phyloP scores from a whole-genome alignment of 2,113 vertebrate species.

The Spheniscus mendiculus region DNA sequence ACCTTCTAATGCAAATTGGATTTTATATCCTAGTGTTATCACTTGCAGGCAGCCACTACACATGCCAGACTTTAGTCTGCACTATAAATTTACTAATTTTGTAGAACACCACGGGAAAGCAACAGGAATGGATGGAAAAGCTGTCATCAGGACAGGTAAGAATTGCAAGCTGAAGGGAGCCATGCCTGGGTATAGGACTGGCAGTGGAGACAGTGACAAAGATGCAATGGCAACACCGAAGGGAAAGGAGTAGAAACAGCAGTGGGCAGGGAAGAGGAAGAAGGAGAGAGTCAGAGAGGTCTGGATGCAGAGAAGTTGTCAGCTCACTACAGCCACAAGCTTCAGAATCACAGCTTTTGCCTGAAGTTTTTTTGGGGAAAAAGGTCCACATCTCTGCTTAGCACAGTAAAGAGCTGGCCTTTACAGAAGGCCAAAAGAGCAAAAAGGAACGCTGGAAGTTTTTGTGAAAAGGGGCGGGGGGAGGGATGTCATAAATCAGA shows the following conservation, averaged over 20 bases:
- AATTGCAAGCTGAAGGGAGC: background rate
- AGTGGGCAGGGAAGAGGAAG: accelerated
- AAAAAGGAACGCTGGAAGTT: background rate
- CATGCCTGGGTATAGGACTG: background rate
- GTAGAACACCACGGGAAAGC: background rate
- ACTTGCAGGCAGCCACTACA: background rate
- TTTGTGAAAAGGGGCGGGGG: background rate
- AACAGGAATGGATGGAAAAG: background rate
- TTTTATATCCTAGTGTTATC: background rate
- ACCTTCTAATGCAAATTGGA: background rate
- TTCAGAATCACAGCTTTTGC: background rate
- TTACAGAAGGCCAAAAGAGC: background rate
- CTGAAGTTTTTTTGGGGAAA: background rate
- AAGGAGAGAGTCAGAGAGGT: background rate
- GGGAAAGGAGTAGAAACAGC: background rate
- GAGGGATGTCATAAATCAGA: background rate
- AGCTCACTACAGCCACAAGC: background rate
- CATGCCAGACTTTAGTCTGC: background rate
- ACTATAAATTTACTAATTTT: background rate
- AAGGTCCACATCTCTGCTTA: background rate
- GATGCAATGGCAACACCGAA: background rate
- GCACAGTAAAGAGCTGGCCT: background rate
- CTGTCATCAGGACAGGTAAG: background rate
- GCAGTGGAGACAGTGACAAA: background rate
- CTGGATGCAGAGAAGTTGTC: background rate